Evolutionary conservation across 1,140 invertebrate genomes (phyloP).

Genomic region (Littorina saxatilis): DNA sequence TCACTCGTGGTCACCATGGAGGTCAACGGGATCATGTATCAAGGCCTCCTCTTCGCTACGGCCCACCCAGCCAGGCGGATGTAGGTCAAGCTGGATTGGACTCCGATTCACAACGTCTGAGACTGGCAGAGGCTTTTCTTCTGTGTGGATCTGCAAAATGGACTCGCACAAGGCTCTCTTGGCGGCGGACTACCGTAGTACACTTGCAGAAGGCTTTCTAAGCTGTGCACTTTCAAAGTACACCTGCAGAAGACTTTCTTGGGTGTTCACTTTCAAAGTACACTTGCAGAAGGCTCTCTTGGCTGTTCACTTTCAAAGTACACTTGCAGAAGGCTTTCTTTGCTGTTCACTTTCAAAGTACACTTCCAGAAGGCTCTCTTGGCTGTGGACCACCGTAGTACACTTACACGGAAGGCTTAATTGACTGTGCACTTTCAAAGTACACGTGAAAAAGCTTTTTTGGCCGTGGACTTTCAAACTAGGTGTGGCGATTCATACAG

Average conservation of each 20-base stretch:
- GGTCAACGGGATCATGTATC: slow-evolving; percentile 87
- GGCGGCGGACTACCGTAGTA: not conserved
- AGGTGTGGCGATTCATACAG: too few species aligned
- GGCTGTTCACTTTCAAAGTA: not conserved
- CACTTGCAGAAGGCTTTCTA: not conserved
- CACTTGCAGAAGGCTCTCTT: not conserved
- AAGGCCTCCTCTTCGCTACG: slow-evolving; percentile 77
- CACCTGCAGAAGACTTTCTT: not conserved
- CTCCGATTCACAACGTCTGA: not conserved
- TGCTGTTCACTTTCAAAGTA: not conserved
- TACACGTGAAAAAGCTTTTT: too few species aligned
- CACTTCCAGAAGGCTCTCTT: not conserved
- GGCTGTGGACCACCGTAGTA: too few species aligned
- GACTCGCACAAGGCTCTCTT: not conserved
- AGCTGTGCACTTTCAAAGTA: not conserved
- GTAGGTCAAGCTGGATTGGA: not conserved
- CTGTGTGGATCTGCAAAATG: not conserved
- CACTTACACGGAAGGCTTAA: too few species aligned
- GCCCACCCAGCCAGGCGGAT: not conserved
- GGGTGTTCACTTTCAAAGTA: not conserved
- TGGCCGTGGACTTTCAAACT: too few species aligned
- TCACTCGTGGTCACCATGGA: slow-evolving; percentile 97
- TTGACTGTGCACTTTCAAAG: too few species aligned
- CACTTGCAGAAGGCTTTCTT: not conserved
- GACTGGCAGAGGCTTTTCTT: not conserved